These are phyloP conservation scores for Eristalinus sepulchralis DNA, from an alignment of 2,888 invertebrate genomes.

Conservation along the genomic window DNA sequence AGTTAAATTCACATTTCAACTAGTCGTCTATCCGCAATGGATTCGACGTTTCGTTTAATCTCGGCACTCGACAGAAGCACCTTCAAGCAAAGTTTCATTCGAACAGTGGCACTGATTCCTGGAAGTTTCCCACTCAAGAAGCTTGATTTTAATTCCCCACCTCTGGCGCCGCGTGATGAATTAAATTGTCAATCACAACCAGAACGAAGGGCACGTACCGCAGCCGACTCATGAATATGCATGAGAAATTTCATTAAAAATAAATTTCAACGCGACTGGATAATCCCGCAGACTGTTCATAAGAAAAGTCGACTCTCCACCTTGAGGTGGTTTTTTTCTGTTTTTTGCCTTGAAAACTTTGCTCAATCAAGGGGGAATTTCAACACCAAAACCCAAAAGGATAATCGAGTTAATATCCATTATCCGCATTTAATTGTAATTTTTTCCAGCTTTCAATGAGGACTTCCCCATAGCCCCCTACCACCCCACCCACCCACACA, in stretches of 20 bases:
- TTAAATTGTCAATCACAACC: background rate
- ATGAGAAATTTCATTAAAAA: background rate
- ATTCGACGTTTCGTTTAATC: background rate
- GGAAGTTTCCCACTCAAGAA: conserved; percentile 4
- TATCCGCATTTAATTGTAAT: conserved; percentile 29
- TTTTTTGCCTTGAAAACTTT: background rate
- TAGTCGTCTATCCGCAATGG: background rate
- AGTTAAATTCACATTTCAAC: background rate
- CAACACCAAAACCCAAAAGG: background rate
- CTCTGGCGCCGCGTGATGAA: background rate
- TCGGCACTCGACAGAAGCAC: background rate
- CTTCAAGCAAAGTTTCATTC: background rate
- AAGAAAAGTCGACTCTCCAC: background rate
- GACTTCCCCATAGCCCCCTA: background rate
- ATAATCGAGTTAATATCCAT: conserved; percentile 20
- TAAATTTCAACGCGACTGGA: background rate
- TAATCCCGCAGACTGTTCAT: background rate
- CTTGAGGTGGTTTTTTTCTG: background rate
- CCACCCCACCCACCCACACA: no score
- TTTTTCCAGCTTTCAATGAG: conserved; percentile 11
- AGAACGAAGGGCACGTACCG: background rate
- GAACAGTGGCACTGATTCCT: background rate
- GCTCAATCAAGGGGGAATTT: background rate
- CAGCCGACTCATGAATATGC: background rate
- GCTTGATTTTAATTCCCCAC: background rate